Base-by-base conservation (phyloP, 2,113 vertebrate genomes). In the Cyprinodon tularosa region DNA sequence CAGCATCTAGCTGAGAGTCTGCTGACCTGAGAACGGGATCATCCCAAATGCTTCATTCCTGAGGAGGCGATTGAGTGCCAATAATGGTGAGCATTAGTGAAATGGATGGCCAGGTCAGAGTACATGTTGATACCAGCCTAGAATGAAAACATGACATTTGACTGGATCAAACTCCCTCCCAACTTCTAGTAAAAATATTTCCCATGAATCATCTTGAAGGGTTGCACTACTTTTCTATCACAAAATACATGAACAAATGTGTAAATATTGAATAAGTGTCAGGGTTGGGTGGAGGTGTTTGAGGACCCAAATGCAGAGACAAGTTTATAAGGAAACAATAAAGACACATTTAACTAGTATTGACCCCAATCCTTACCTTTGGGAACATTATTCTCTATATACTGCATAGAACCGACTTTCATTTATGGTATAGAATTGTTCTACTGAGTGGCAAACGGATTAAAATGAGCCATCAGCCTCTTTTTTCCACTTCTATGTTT, bases 61-160 rank as follows among this genome's bases (percentile, higher is more conserved):
- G 39, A 14, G 63, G 14, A 73, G 66, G 62, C 38, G 62, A 68
- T 61, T 39, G 60, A 68, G 77, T 53, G 65, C 70, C 12, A 44
- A 29, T 76, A 67, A 78, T 68, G 38, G 62, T 11, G 63, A 73
- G 60, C 48, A 50, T 78, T 59, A 62, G 40, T 3, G 12, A 71
- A 83, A 74, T 53, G 63, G 62, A 81, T 40, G 64, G 71, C 74
- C 45, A 44, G 78, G 68, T 78, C 68, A 77, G 45, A 70, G 66
- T 44, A 36, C 10, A 57, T 42, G 62, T 42, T 42, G 38, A 63
- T 48, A 61, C 15, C 64, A 72, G 42, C 59, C 66, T 39, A 75
- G 60, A 74, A 14, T 68, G 15, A 59, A 47, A 66, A 66, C 7
- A 36, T 63, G 40, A 62, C 38, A 59, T 57, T n/a, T 5, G 14